These are phyloP conservation scores for Apocrypta bakeri DNA, from an alignment of 1,140 invertebrate species.

Conservation along the genomic window DNA sequence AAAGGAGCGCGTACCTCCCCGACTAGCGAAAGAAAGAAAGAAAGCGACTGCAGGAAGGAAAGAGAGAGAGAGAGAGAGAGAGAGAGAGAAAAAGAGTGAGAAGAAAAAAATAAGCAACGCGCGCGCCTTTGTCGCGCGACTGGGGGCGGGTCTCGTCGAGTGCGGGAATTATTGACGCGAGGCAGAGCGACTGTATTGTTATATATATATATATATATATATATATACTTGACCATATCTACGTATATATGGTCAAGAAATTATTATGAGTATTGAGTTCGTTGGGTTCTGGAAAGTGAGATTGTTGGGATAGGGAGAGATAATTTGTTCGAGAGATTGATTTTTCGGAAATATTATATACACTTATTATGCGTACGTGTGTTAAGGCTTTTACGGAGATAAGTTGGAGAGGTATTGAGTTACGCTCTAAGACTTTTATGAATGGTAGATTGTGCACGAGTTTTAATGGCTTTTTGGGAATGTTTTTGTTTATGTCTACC, in stretches of 20 bases:
- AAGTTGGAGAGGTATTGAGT: no score
- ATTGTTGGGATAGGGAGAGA: background rate
- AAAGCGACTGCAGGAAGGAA: background rate
- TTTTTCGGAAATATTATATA: no score
- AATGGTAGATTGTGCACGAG: no score
- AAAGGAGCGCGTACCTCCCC: background rate
- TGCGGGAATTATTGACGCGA: conserved; percentile 1
- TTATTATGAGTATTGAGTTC: background rate
- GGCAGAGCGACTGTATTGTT: background rate
- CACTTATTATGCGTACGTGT: no score
- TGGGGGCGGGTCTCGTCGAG: background rate
- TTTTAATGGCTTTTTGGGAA: no score
- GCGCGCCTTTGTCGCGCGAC: conserved; percentile 18
- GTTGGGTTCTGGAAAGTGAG: background rate
- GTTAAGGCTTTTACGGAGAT: no score
- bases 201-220: no score
- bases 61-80: background rate
- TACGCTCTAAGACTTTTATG: no score
- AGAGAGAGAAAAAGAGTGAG: background rate
- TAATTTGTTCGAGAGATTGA: background rate
- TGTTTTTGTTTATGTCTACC: no score
- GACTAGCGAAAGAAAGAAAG: background rate
- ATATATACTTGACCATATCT: no score
- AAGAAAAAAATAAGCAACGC: background rate
- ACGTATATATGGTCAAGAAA: no score